A percentile compares a stretch with the other conserved stretches of the same genome.
These are phyloP conservation scores for Diuraphis noxia DNA, from an alignment of 1,140 invertebrate genomes.

Conservation along the genomic window DNA sequence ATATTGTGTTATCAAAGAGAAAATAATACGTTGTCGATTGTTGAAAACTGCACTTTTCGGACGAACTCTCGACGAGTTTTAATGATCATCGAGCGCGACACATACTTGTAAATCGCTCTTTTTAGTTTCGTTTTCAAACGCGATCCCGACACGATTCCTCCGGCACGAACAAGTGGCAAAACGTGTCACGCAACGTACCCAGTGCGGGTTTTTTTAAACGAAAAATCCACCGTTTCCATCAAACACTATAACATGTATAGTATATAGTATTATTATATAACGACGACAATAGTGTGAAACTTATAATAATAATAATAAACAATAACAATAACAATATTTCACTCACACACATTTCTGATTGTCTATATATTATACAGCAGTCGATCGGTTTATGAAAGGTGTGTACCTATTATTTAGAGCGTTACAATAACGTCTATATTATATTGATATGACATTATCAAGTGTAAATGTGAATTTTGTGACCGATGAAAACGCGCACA, in stretches of 20 bases:
- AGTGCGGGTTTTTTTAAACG: not conserved
- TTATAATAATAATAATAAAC: not conserved
- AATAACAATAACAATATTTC: not conserved
- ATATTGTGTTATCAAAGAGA: not conserved
- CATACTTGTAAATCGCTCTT: not conserved
- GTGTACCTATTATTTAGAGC: no score
- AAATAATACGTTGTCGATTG: not conserved
- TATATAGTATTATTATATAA: not conserved
- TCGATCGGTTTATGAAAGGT: not conserved
- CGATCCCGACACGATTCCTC: not conserved
- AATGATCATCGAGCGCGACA: not conserved
- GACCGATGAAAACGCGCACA: no score
- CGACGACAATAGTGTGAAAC: not conserved
- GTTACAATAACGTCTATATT: no score
- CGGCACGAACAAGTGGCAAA: not conserved
- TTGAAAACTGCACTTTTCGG: slow-evolving; percentile 5
- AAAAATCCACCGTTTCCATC: not conserved
- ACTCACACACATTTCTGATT: not conserved
- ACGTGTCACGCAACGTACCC: not conserved
- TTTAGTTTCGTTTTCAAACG: slow-evolving; percentile 24
- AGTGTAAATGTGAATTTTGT: no score
- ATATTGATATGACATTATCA: no score
- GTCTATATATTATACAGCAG: not conserved
- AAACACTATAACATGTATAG: not conserved
- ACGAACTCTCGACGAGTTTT: slow-evolving; percentile 3